Conservation (phyloP, 2,888 invertebrate genomes). For the Phyllotreta striolata region DNA sequence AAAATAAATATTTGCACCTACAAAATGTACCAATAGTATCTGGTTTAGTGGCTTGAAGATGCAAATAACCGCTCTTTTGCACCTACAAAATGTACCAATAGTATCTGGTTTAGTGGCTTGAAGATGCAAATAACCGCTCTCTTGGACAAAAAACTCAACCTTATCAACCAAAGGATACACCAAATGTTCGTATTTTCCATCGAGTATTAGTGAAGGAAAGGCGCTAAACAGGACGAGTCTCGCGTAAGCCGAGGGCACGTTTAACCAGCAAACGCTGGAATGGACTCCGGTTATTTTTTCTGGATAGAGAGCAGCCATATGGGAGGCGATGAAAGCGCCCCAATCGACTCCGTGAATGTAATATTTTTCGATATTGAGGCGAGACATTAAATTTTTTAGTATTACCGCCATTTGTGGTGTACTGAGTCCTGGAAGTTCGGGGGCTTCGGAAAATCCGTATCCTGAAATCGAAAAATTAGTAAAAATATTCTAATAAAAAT, state of each 20-base stretch:
- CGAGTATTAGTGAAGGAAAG: conserved; percentile 59
- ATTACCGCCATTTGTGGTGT: conserved; percentile 66
- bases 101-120: conserved; percentile 92
- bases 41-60: conserved; percentile 87
- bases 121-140: conserved; percentile 74
- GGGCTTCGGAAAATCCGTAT: conserved; percentile 60
- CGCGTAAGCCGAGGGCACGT: conserved; percentile 29
- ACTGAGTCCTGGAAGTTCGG: conserved; percentile 70
- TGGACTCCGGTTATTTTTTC: conserved; percentile 66
- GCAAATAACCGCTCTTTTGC: conserved; percentile 69
- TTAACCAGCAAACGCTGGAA: conserved; percentile 63
- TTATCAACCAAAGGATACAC: conserved; percentile 64
- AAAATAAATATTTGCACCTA: no score
- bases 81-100: conserved; percentile 66
- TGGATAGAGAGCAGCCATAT: conserved; percentile 73
- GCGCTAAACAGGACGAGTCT: conserved; percentile 39
- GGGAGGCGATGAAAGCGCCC: conserved; percentile 72
- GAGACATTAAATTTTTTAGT: conserved; percentile 74
- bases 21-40: conserved; percentile 77
- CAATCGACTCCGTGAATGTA: conserved; percentile 85
- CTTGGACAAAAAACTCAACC: conserved; percentile 61
- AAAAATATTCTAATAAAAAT: no score
- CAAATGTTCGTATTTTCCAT: conserved; percentile 61
- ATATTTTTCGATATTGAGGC: conserved; percentile 72
- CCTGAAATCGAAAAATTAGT: conserved; percentile 31